Evolutionary conservation across 64 coral and sea anemone species (phyloP), one percentile per base, ranked within the genome.

Genomic region (Astreopora myriophthalma): DNA sequence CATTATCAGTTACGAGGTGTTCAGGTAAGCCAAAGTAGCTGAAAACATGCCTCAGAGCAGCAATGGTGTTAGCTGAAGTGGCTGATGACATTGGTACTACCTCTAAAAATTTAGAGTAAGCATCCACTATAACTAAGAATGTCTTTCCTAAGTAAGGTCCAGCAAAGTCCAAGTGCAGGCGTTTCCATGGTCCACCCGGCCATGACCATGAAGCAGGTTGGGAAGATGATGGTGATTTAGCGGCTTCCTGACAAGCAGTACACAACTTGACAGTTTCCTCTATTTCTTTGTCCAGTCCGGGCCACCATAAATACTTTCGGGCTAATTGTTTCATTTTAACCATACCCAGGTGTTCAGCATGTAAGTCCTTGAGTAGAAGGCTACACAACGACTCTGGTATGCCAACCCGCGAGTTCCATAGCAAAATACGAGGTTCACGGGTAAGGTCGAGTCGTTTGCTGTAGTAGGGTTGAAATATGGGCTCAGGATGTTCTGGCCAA

Each of bases 1-100:
- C 89, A 24, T 91, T 83, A 71, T 91, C 89, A 1, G 89, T 81
- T 8, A 83, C 74, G 25, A 91, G 33, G 26, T 83, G 76, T 48
- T 91, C 89, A 28, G 89, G 89, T 51, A 91, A 49, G 33, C 89
- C 89, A 83, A 91, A 82, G 68, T 91, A 72, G 71, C 76, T 91
- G 49, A 91, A 91, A 35, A n/a, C n/a, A 82, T 91, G 76, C 29
- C 75, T 11, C 14, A 72, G 12, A 17, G 89, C 76, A 29, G 61
- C 14, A 71, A 83, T 91, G 16, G 89, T 91, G 42, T 6, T 91
- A 17, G 61, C 14, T 8, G 60, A 44, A 19, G 61, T 82, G 34
- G 76, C n/a, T n/a, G n/a, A n/a, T n/a, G n/a, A n/a, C n/a, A n/a
- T n/a, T n/a, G n/a, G n/a, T n/a, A n/a, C n/a, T 37, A 34, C n/a